These are phyloP conservation scores for Bucco capensis DNA, from an alignment of 2,113 vertebrate species.

Conservation along the genomic window DNA sequence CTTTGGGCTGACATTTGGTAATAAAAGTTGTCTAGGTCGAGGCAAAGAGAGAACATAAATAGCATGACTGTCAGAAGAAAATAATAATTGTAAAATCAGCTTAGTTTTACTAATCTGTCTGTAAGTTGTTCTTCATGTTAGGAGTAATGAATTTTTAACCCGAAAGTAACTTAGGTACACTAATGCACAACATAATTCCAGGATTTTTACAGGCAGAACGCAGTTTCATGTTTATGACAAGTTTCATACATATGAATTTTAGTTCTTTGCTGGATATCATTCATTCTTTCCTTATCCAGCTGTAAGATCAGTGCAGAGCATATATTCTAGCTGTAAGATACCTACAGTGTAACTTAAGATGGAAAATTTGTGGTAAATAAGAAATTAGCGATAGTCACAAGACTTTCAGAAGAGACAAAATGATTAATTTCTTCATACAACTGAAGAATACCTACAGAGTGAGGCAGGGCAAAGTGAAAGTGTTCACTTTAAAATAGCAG, in stretches of 20 bases:
- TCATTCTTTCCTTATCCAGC: slow-evolving; percentile 40
- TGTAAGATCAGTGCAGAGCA: slow-evolving; percentile 10
- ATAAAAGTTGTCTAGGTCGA: slow-evolving; percentile 9
- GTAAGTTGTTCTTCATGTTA: not conserved
- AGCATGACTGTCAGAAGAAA: slow-evolving; percentile 5
- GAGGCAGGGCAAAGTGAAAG: not conserved
- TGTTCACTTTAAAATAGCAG: slow-evolving; percentile 23
- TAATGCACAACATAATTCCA: slow-evolving; percentile 5
- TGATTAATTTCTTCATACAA: slow-evolving; percentile 20
- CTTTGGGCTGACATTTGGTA: not conserved
- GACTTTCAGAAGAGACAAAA: slow-evolving; percentile 20
- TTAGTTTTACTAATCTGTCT: slow-evolving; percentile 21
- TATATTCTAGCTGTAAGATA: not conserved
- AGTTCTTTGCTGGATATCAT: slow-evolving; percentile 12
- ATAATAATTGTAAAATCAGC: slow-evolving; percentile 38
- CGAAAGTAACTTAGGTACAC: slow-evolving; percentile 4
- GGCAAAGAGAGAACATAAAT: not conserved
- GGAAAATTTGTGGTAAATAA: slow-evolving; percentile 10
- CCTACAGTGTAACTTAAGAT: not conserved
- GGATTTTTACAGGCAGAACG: slow-evolving; percentile 26
- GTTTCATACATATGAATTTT: slow-evolving; percentile 16
- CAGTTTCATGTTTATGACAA: slow-evolving; percentile 12
- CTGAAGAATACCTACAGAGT: not conserved
- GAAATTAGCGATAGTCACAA: slow-evolving; percentile 40
- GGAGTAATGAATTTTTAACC: slow-evolving; percentile 30